Base-by-base conservation (phyloP, 1,140 invertebrate species). In the Atopsyche davidsoni region DNA sequence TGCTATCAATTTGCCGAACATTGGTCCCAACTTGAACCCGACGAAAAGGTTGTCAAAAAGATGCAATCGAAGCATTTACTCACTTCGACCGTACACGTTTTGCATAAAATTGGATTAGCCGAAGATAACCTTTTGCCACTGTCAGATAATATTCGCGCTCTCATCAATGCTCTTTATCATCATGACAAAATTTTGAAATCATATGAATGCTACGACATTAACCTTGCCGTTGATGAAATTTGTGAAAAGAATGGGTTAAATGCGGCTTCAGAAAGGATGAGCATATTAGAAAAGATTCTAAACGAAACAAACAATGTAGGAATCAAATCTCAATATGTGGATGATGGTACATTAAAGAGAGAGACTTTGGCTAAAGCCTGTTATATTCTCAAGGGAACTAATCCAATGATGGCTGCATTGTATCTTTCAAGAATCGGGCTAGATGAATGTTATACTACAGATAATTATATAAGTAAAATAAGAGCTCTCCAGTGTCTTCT, bases 1-100 rank as follows among this genome's bases (percentile, higher is more conserved):
- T 78, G 76, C 53, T 79, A 75, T 59, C 76, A 78, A 56, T 79
- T 77, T 63, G 69, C 74, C 18, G 74, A 71, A 46, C 55, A 66
- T n/a, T 69, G 71, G 62, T 64, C 70, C 13, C 62, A 75, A 48
- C 53, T 70, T 24, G 68, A 76, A 65, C 64, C 73, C 17, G 65
- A 68, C 60, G 24, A 61, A 68, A 57, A 70, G 46, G 62, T 67
- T 53, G 60, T 69, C 25, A 47, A 70, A 58, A 67, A 78, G 62
- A 73, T 78, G 55, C 74, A 73, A 62, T 68, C 69, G 4, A 64
- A 76, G 40, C 72, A 78, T 64, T 70, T 74, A 10, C 68, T 75
- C 16, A 61, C 76, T 13, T 77, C 76, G 23, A 78, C 76, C 0
- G 68, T 75, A 31, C 76, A 78, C 57, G 64, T 69, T 34, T 59